Percentiles rank a stretch among this genome's conserved stretches.
These are phyloP conservation scores for Steinernema feltiae DNA, from an alignment of 1,140 invertebrate species.

Conservation along the genomic window DNA sequence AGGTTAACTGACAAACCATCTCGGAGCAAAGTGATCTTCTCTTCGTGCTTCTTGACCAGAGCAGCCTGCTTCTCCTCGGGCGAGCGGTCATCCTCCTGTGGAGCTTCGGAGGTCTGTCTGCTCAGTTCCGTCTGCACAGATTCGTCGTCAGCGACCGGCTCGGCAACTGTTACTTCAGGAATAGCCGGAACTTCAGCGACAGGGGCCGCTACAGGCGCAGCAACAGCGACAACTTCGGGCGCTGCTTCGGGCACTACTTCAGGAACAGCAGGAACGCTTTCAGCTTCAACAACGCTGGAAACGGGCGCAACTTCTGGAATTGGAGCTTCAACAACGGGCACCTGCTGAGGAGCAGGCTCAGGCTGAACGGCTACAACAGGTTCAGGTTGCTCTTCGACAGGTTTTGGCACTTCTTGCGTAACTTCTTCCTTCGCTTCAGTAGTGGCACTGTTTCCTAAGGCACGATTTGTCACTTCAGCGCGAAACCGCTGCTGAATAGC, in stretches of 20 bases:
- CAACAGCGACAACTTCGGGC: not conserved
- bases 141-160: not conserved
- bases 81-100: not conserved
- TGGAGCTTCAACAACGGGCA: not conserved
- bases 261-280: too few relatives aligned
- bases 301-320: not conserved
- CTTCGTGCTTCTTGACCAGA: conserved; percentile 4
- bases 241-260: not conserved
- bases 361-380: not conserved
- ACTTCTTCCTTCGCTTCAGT: not conserved
- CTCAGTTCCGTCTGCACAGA: not conserved
- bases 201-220: not conserved
- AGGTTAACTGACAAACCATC: not conserved
- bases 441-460: not conserved
- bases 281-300: too few relatives aligned
- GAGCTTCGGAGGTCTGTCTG: not conserved
- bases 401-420: not conserved
- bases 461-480: not conserved
- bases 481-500: not conserved
- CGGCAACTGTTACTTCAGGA: not conserved
- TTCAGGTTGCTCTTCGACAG: not conserved
- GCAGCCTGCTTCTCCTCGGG: not conserved
- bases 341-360: conserved; percentile 7
- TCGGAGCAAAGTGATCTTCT: not conserved
- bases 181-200: not conserved